Evolutionary conservation across 1,140 invertebrate species (phyloP).

Genomic region (Paralvinella palmiformis): DNA sequence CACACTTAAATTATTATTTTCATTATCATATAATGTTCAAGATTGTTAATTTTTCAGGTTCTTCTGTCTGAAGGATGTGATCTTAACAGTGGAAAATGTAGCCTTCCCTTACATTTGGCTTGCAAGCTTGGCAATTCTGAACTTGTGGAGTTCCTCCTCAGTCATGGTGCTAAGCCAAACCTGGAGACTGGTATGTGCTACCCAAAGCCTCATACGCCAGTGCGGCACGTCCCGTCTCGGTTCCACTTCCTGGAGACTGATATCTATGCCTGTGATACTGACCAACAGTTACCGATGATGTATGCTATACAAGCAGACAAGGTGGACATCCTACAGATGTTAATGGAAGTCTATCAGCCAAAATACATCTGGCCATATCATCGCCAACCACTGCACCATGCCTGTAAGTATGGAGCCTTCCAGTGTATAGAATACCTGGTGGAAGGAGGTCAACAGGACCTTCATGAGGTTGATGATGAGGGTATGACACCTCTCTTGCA

Average conservation of each 20-base stretch:
- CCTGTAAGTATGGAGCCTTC: conserved; percentile 33
- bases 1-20: too few relatives aligned
- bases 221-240: conserved; percentile 19
- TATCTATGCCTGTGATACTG: conserved; percentile 26
- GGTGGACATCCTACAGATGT: conserved; percentile 28
- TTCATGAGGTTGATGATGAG: conserved; percentile 30
- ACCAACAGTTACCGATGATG: conserved; percentile 18
- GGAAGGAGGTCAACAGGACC: conserved; percentile 27
- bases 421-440: conserved; percentile 35
- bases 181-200: conserved; percentile 35
- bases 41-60: too few relatives aligned
- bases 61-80: conserved; percentile 25
- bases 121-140: conserved; percentile 28
- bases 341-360: conserved; percentile 20
- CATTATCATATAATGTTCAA: too few relatives aligned
- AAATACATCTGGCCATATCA: conserved; percentile 11
- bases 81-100: conserved; percentile 26
- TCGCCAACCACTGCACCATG: conserved; percentile 27
- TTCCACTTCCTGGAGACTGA: conserved; percentile 31
- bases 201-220: conserved; percentile 31
- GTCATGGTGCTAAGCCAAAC: conserved; percentile 24
- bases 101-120: conserved; percentile 37
- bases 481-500: conserved; percentile 38
- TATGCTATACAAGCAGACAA: conserved; percentile 24
- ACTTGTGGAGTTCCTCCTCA: conserved; percentile 31